phyloP scores from a whole-genome alignment of 2,888 invertebrate genomes.

The Girardia tigrina region DNA sequence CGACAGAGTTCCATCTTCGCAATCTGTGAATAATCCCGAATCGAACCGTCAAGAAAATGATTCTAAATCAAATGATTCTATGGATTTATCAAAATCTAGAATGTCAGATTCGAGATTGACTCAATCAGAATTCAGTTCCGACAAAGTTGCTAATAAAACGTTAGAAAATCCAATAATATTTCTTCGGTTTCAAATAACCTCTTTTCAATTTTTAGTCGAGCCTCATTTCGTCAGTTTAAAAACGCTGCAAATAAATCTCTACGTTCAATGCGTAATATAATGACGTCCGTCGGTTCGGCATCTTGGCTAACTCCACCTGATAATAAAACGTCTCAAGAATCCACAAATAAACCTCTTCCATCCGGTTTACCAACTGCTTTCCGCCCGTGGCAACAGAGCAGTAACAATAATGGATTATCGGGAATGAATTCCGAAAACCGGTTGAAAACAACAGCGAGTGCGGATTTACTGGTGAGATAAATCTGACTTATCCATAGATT shows the following conservation, averaged over 20 bases:
- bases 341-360: background rate
- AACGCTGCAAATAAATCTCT: background rate
- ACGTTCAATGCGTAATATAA: background rate
- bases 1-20: background rate
- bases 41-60: background rate
- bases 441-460: background rate
- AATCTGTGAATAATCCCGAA: background rate
- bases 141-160: slow-evolving; percentile 11
- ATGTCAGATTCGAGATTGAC: background rate
- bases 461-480: background rate
- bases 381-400: background rate
- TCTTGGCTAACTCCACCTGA: background rate
- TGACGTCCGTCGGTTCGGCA: background rate
- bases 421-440: background rate
- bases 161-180: too few species aligned
- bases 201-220: background rate
- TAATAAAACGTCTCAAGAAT: background rate
- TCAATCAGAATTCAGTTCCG: background rate
- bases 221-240: background rate
- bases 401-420: background rate
- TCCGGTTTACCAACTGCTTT: background rate
- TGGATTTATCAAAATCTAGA: background rate
- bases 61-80: background rate
- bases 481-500: too few species aligned
- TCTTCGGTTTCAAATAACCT: background rate